Conservation (phyloP, 2,888 invertebrate species). For the Andrena minutula region DNA sequence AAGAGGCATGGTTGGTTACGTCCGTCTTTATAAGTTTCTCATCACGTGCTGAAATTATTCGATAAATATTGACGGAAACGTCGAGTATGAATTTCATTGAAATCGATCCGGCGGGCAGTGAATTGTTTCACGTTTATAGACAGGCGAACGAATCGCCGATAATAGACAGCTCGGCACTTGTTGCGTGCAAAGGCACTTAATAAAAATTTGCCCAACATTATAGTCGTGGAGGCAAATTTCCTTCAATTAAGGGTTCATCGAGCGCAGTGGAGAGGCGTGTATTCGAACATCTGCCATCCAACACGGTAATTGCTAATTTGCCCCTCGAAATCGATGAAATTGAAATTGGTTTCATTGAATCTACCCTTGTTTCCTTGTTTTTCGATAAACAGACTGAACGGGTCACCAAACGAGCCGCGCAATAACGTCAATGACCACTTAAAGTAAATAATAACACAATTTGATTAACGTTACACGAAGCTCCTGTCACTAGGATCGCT, state of each 20-base stretch:
- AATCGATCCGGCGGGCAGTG: slow-evolving; percentile 25
- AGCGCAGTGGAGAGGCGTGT: neutral
- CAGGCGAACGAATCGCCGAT: slow-evolving; percentile 28
- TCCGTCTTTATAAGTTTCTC: slow-evolving; percentile 17
- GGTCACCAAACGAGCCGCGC: neutral
- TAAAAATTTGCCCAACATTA: slow-evolving; percentile 34
- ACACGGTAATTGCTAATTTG: neutral
- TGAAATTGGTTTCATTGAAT: neutral
- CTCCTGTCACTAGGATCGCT: neutral
- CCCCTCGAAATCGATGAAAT: neutral
- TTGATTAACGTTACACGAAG: neutral
- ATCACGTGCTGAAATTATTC: neutral
- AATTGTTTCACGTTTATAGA: slow-evolving; percentile 22
- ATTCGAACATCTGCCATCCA: neutral
- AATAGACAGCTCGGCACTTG: slow-evolving; percentile 41
- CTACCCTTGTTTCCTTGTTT: too few relatives aligned
- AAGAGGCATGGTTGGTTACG: too few relatives aligned
- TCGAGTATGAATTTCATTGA: slow-evolving; percentile 30
- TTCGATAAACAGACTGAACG: neutral
- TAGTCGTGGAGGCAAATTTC: neutral
- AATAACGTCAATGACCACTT: neutral
- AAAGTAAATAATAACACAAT: neutral
- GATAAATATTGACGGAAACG: slow-evolving; percentile 27
- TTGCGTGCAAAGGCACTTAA: slow-evolving; percentile 40
- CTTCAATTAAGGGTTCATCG: neutral